Conservation (phyloP, 2,888 invertebrate genomes). For the Clanis bilineata region DNA sequence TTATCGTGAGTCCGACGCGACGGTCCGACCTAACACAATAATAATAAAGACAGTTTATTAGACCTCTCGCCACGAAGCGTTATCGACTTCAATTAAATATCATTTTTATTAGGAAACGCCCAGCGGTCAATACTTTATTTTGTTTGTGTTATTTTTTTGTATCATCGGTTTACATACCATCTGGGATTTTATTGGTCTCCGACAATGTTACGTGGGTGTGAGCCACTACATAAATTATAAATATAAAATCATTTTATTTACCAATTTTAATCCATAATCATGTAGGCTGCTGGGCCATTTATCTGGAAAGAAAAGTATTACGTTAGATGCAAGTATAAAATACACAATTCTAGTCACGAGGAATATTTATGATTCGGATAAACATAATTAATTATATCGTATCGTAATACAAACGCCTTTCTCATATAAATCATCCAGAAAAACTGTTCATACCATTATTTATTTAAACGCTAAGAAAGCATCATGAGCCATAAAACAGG, state of each 20-base stretch:
- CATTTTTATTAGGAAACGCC: constrained; percentile 79
- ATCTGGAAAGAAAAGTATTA: constrained; percentile 53
- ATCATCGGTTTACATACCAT: constrained; percentile 49
- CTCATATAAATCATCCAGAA: constrained; percentile 66
- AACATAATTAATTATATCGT: constrained; percentile 52
- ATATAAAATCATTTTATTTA: constrained; percentile 40
- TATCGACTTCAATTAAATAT: constrained; percentile 80
- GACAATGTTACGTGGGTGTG: constrained; percentile 39
- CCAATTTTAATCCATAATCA: constrained; percentile 56
- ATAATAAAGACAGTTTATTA: constrained; percentile 80
- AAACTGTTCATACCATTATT: constrained; percentile 75
- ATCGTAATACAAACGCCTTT: constrained; percentile 56
- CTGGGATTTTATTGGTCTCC: constrained; percentile 43
- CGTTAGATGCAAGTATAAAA: constrained; percentile 34
- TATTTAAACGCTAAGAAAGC: constrained; percentile 73
- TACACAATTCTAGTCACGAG: constrained; percentile 34
- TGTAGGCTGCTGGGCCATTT: constrained; percentile 48
- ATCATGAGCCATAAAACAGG: constrained; percentile 71
- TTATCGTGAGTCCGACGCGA: constrained; percentile 67
- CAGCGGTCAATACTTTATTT: constrained; percentile 57
- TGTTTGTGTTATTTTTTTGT: constrained; percentile 53
- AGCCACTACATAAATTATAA: constrained; percentile 21
- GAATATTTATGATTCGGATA: constrained; percentile 48
- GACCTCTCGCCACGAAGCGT: constrained; percentile 68
- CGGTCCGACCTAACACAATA: constrained; percentile 70